Conservation (phyloP, 2,797 vertebrate species). For the Hybognathus amarus region DNA sequence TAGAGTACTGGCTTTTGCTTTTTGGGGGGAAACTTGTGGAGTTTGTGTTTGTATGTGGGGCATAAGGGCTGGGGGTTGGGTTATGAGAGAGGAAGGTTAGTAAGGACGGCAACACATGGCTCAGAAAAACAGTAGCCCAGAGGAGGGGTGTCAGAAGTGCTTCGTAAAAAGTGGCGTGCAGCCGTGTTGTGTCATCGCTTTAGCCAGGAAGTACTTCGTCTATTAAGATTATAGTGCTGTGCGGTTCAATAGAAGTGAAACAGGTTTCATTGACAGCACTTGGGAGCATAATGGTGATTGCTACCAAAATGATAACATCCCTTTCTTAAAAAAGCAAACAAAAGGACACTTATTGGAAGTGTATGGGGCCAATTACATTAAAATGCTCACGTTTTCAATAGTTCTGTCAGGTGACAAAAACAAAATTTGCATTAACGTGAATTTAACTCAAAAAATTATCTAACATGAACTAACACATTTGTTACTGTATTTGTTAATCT, state of each 20-base stretch:
- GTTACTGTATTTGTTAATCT: no score
- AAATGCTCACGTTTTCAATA: neutral
- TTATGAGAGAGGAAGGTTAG: conserved; percentile 26
- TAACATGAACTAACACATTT: no score
- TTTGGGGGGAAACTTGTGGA: conserved; percentile 60
- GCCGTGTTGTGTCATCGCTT: conserved; percentile 7
- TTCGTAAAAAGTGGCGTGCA: conserved; percentile 7
- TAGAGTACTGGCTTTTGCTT: conserved; percentile 43
- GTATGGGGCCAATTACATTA: neutral
- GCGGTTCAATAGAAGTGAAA: neutral
- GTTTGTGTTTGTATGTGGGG: conserved; percentile 51
- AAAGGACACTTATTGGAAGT: neutral
- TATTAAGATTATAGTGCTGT: neutral
- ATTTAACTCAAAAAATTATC: neutral
- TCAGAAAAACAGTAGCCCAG: conserved; percentile 51
- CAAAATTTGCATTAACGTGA: neutral
- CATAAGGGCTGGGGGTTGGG: conserved; percentile 32
- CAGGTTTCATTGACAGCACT: conserved; percentile 8
- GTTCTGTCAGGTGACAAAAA: neutral
- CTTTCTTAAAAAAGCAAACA: neutral
- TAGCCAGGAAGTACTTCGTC: conserved; percentile 33
- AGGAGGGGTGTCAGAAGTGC: conserved; percentile 47
- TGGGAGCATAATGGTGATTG: neutral
- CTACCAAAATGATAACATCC: neutral
- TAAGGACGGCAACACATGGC: conserved; percentile 56